Conservation (phyloP, 2,113 vertebrate genomes). For the Gambusia holbrooki region DNA sequence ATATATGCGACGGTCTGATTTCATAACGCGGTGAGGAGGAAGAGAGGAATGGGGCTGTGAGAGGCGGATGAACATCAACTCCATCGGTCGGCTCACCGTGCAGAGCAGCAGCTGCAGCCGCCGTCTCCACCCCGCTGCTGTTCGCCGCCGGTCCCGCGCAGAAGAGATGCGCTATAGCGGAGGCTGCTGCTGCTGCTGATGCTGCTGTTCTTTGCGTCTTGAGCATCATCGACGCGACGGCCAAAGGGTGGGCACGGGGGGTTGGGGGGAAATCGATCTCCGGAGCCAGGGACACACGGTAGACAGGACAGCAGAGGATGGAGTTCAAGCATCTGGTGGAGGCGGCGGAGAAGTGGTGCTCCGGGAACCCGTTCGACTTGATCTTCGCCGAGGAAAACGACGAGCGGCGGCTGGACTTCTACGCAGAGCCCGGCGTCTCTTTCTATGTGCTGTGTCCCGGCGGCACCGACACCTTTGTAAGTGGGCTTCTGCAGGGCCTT, state of each 20-base stretch:
- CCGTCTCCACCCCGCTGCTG: conserved; percentile 19
- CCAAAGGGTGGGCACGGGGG: conserved; percentile 37
- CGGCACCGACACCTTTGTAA: conserved; percentile 94
- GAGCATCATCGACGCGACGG: conserved; percentile 75
- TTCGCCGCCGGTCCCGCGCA: conserved; percentile 54
- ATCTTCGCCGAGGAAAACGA: conserved; percentile 94
- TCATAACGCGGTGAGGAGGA: conserved; percentile 71
- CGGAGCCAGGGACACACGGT: conserved; percentile 65
- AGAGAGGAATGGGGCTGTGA: conserved; percentile 70
- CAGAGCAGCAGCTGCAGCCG: conserved; percentile 39
- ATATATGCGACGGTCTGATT: conserved; percentile 71
- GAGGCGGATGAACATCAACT: conserved; percentile 41
- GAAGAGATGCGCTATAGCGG: conserved; percentile 66
- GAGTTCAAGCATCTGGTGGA: conserved; percentile 96
- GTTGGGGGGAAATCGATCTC: conserved; percentile 28
- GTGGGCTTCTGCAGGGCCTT: conserved; percentile 70
- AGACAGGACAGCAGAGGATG: conserved; percentile 79
- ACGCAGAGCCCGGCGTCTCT: conserved; percentile 95
- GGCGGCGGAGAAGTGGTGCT: conserved; percentile 95
- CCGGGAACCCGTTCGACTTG: conserved; percentile 93
- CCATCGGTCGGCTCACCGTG: conserved; percentile 52
- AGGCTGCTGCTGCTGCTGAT: conserved; percentile 63
- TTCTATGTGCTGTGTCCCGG: conserved; percentile 96
- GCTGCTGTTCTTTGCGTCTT: conserved; percentile 70
- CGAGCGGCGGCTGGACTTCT: conserved; percentile 95